phyloP scores from a whole-genome alignment of 2,797 vertebrate species.

The Australoheros facetus region DNA sequence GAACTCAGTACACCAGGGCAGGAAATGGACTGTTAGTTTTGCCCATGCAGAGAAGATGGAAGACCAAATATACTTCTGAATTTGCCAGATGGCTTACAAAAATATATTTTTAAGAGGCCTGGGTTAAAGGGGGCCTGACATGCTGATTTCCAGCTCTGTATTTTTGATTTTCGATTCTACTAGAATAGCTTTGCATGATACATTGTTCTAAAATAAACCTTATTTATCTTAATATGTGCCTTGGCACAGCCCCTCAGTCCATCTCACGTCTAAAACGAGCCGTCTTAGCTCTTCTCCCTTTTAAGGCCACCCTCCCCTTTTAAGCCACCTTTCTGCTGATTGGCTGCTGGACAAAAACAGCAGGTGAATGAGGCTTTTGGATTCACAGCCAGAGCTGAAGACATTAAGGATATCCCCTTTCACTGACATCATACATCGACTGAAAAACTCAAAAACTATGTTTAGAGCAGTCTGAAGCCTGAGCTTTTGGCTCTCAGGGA shows the following conservation, averaged over 20 bases:
- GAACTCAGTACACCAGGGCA: constrained; percentile 42
- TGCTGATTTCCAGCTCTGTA: not conserved
- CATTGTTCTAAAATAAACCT: not conserved
- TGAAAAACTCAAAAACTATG: not conserved
- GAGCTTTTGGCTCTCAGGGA: not conserved
- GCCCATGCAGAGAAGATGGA: constrained; percentile 23
- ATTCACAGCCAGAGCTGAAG: no score
- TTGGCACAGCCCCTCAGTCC: not conserved
- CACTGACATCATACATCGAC: not conserved
- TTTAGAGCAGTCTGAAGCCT: not conserved
- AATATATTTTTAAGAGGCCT: not conserved
- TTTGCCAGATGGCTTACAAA: not conserved
- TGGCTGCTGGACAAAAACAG: not conserved
- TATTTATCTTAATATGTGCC: not conserved
- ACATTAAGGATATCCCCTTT: not conserved
- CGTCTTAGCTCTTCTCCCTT: no score
- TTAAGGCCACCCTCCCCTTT: not conserved
- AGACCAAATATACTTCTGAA: not conserved
- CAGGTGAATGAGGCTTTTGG: not conserved
- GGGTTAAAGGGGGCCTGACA: not conserved
- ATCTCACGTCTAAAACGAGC: no score
- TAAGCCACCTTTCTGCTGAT: not conserved
- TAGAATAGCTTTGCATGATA: not conserved
- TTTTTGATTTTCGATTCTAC: not conserved
- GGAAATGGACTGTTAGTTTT: constrained; percentile 60